phyloP scores from a whole-genome alignment of 2,113 vertebrate species.

The Oceanites oceanicus region DNA sequence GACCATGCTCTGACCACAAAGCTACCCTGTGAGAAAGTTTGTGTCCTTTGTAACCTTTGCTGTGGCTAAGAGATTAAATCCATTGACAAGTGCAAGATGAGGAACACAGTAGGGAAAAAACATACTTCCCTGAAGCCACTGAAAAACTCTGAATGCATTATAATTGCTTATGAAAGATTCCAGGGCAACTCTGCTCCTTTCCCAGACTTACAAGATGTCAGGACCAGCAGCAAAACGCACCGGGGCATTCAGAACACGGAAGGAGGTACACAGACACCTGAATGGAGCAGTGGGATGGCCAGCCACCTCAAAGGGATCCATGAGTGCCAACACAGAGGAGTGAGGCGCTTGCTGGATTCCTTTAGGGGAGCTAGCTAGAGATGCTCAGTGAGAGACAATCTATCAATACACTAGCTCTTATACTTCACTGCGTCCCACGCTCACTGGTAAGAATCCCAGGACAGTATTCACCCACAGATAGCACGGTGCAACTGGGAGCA shows the following conservation, averaged over 20 bases:
- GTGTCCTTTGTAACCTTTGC: background rate
- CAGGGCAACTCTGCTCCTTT: background rate
- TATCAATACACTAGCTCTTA: background rate
- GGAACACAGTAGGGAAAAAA: background rate
- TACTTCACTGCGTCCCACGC: background rate
- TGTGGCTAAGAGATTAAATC: background rate
- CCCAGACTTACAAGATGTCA: background rate
- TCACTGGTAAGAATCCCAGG: background rate
- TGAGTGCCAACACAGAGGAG: background rate
- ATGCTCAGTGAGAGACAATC: background rate
- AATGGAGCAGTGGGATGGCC: background rate
- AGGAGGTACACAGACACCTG: background rate
- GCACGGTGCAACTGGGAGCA: background rate
- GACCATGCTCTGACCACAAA: background rate
- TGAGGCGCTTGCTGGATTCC: background rate
- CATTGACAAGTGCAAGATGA: background rate
- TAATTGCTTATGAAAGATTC: background rate
- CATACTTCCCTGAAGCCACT: background rate
- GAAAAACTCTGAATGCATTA: background rate
- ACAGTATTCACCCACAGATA: accelerated
- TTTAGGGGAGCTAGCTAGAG: background rate
- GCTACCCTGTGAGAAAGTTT: background rate
- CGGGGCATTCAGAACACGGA: background rate
- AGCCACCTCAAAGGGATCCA: background rate
- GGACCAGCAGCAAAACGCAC: background rate